These are phyloP conservation scores for Tenthredo amoena DNA, from an alignment of 2,888 invertebrate species.

Conservation along the genomic window DNA sequence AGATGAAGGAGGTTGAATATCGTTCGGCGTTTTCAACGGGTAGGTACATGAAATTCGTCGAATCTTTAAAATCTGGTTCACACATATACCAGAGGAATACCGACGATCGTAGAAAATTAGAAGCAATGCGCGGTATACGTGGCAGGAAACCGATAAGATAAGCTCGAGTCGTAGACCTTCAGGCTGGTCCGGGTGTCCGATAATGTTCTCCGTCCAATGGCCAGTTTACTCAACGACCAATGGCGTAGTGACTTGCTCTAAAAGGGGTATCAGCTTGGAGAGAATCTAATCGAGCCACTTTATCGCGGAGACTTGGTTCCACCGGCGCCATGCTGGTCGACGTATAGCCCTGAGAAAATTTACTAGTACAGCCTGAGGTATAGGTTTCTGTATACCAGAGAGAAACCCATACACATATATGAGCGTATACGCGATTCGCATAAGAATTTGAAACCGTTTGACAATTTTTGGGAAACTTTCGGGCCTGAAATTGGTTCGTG, in stretches of 20 bases:
- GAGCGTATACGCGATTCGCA: not conserved
- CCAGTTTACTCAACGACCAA: not conserved
- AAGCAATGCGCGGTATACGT: not conserved
- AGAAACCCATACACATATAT: not conserved
- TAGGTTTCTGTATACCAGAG: not conserved
- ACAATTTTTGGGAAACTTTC: not conserved
- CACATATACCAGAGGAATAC: not conserved
- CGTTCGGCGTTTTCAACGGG: not conserved
- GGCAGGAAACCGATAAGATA: not conserved
- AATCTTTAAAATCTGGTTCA: not conserved
- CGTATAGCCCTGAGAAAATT: not conserved
- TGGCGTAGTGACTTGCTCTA: conserved; percentile 10
- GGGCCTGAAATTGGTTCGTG: conserved; percentile 1
- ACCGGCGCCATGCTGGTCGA: not conserved
- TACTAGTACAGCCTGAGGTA: not conserved
- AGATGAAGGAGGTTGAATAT: not conserved
- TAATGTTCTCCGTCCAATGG: conserved; percentile 1
- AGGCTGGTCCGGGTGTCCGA: not conserved
- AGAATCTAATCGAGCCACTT: conserved; percentile 38
- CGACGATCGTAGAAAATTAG: not conserved
- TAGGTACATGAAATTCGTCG: not conserved
- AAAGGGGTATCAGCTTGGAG: not conserved
- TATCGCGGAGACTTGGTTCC: conserved; percentile 15
- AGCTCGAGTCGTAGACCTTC: not conserved
- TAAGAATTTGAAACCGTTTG: not conserved